These are phyloP conservation scores for Myoxocephalus aenaeus DNA, from an alignment of 2,797 vertebrate genomes.

Conservation along the genomic window DNA sequence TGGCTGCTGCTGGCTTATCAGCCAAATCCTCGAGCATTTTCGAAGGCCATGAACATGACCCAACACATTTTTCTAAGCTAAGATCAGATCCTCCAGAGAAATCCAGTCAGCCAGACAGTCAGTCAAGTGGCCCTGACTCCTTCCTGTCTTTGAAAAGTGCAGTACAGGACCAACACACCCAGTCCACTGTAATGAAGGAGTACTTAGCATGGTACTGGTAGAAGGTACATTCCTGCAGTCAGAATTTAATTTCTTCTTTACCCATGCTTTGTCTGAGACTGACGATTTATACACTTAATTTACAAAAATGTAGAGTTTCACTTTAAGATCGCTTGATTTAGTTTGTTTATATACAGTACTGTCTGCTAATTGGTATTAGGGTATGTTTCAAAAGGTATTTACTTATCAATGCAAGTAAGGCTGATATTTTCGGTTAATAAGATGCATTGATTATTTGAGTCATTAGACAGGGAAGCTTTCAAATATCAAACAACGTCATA, in stretches of 20 bases:
- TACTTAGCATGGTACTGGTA: slow-evolving; percentile 35
- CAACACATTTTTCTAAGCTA: slow-evolving; percentile 71
- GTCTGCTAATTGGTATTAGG: not conserved
- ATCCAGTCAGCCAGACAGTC: slow-evolving; percentile 53
- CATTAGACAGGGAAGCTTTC: not conserved
- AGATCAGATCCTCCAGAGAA: slow-evolving; percentile 69
- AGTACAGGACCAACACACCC: slow-evolving; percentile 41
- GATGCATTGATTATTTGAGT: not conserved
- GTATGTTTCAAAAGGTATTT: not conserved
- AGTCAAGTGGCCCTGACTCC: slow-evolving; percentile 64
- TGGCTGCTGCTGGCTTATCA: slow-evolving; percentile 57
- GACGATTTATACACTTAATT: not conserved
- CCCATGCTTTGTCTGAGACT: slow-evolving; percentile 1
- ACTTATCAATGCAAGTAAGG: not conserved
- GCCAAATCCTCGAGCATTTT: slow-evolving; percentile 57
- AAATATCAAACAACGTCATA: not conserved
- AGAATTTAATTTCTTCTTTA: not conserved
- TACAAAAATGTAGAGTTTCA: slow-evolving; percentile 5
- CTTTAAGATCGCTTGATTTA: slow-evolving; percentile 1
- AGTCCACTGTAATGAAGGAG: slow-evolving; percentile 45
- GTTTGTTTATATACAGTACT: not conserved
- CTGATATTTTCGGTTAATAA: not conserved
- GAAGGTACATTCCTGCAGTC: slow-evolving; percentile 40
- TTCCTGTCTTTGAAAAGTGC: slow-evolving; percentile 60
- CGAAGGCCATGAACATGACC: slow-evolving; percentile 63